Evolutionary conservation across 2,113 vertebrate species (phyloP), one percentile per base, ranked within the genome.

Genomic region (Ploceus nigricollis): DNA sequence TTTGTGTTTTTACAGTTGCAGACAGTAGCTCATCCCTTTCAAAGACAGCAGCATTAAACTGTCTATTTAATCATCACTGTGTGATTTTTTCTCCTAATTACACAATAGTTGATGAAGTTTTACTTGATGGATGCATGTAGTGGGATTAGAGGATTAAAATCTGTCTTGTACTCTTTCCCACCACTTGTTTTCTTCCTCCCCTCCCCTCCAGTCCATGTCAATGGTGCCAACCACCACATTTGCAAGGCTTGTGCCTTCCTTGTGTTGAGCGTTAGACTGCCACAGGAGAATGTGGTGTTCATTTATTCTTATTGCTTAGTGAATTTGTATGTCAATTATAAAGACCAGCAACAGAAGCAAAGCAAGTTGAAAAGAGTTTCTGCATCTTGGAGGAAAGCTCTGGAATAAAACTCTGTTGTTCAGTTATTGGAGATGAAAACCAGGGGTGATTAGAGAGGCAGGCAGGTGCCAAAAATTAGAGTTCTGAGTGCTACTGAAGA

Each of bases 1-100:
- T 68, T 80, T 0, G 2, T 94, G 71, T 88, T 94, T 88, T 93
- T 57, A 77, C 63, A 61, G 88, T 80, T 79, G 66, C 75, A 90
- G 92, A 82, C 75, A 77, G 82, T 65, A 88, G 66, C 27, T 96
- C 53, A 85, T 87, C 37, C 50, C 4, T 91, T 87, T 72, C 57
- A 88, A 91, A 94, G n/a, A 61, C 57, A 68, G 22, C 57, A 53
- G 73, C 31, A 33, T 93, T 93, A 40, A n/a, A 2, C 33, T 88
- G 70, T 72, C 50, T 83, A 0, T 28, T 69, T 64, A 37, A 37
- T 71, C 27, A 35, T 58, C 40, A 21, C 40, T 72, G 56, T 76
- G 65, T 54, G 70, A 44, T 76, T 95, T 94, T 90, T 82, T 87
- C 28, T 85, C 18, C 50, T 78, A 56, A 56, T 90, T 58, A 37